A percentile compares a stretch with the other conserved stretches of the same genome.
Evolutionary conservation across 37 sponge, comb jelly and placozoan genomes (phyloP).

Genomic region (Diacarnus erythraeanus): DNA sequence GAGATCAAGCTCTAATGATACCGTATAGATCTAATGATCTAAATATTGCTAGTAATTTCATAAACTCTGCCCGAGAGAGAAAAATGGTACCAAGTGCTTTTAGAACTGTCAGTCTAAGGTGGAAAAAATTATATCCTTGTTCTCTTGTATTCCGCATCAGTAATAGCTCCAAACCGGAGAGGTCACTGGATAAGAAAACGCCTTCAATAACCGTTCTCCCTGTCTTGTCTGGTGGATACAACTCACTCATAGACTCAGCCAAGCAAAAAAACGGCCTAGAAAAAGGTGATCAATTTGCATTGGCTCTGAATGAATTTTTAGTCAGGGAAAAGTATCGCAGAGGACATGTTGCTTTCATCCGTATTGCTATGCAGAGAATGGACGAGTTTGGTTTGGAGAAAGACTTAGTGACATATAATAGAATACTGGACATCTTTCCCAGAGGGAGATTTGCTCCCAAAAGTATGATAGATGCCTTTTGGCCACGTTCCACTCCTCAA

Average conservation of each 20-base stretch:
- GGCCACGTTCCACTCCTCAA: constrained; percentile 87
- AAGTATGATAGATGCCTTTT: constrained; percentile 78
- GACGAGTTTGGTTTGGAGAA: constrained; percentile 79
- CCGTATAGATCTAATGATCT: not conserved
- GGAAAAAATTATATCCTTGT: not conserved
- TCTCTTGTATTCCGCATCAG: not conserved
- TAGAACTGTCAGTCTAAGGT: too few relatives aligned
- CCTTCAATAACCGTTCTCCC: too few relatives aligned
- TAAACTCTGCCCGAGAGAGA: too few relatives aligned
- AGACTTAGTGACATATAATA: constrained; percentile 81
- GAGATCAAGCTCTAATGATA: constrained; percentile 15
- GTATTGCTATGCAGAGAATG: constrained; percentile 64
- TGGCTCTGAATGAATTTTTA: constrained; percentile 67
- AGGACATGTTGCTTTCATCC: constrained; percentile 84
- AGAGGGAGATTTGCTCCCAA: constrained; percentile 70
- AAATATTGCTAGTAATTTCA: not conserved
- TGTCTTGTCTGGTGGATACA: not conserved
- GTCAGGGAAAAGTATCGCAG: constrained; percentile 61
- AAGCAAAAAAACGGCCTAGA: constrained; percentile 13
- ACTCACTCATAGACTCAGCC: constrained; percentile 48
- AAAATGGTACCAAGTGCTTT: too few relatives aligned
- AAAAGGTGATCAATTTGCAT: constrained; percentile 49
- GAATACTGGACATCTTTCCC: constrained; percentile 80
- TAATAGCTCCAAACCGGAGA: not conserved
- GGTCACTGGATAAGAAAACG: too few relatives aligned